Evolutionary conservation across 2,888 invertebrate species (phyloP), one percentile per base, ranked within the genome.

Genomic region (Spodoptera exigua): DNA sequence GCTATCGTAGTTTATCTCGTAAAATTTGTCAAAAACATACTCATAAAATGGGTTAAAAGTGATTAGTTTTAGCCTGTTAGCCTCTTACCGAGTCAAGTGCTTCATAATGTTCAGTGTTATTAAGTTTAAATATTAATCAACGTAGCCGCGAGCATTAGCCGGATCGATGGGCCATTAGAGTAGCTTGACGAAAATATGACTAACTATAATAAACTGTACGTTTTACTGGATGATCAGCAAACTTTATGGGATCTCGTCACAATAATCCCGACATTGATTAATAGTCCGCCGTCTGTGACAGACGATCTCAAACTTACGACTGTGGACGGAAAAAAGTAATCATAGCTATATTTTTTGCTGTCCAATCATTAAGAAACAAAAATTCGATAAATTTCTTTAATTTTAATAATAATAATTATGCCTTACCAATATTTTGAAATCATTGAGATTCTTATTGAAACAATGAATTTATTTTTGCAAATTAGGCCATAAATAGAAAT

Each of bases 81-180:
- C 11, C 41, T 14, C 35, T 16, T 54, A 55, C 55, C 43, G 47
- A 40, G 41, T 35, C 17, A 57, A 74, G 58, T 59, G 53, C 41
- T 14, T 54, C 47, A 39, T 56, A 66, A 61, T 64, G 44, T 51
- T 40, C 18, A n/a, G 13, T 36, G 68, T 68, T 64, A 78, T 71
- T 74, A 66, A 59, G 58, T 71, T 78, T 70, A 74, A 78, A 76
- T 78, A 76, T 80, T 78, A 80, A 80, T 70, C 60, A 72, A 63
- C 61, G 55, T 65, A 56, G 56, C 74, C 70, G 44, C 74, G 62
- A 65, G 68, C 71, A 74, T 72, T 75, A 78, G 63, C 46, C 36
- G 62, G 76, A 61, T 81, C 79, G 76, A 85, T 84, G 76, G 45
- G 67, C 76, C 79, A 82, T 83, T 84, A 82, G 60, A 61, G 52